A percentile compares a stretch with the other conserved stretches of the same genome.
phyloP scores from a whole-genome alignment of 2,888 invertebrate species.

The Choristoneura rosaceana region DNA sequence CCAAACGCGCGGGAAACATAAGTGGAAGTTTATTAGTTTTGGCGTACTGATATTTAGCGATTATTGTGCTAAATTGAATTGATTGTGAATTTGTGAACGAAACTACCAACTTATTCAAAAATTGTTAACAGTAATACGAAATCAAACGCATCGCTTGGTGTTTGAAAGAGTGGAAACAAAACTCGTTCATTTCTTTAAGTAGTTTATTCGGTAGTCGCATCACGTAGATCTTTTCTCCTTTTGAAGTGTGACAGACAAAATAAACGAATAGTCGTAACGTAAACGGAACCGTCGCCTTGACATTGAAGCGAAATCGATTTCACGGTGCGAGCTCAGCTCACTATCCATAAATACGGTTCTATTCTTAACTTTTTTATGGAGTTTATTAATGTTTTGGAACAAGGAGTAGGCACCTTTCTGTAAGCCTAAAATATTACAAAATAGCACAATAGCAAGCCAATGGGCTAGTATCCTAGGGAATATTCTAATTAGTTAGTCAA shows the following conservation, averaged over 20 bases:
- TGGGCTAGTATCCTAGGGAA: too few relatives aligned
- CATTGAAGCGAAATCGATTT: conserved; percentile 38
- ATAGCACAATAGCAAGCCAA: too few relatives aligned
- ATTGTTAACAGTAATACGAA: background rate
- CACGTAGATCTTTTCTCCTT: conserved; percentile 37
- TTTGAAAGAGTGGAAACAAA: background rate
- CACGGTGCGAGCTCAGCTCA: conserved; percentile 23
- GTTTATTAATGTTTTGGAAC: background rate
- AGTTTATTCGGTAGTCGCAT: conserved; percentile 14
- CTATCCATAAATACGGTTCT: conserved; percentile 26
- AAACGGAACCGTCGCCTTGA: conserved; percentile 27
- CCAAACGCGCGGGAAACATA: background rate
- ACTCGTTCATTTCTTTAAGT: background rate
- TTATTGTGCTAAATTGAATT: too few relatives aligned
- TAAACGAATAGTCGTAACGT: conserved; percentile 14
- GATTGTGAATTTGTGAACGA: too few relatives aligned
- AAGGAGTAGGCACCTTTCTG: too few relatives aligned
- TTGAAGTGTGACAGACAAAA: conserved; percentile 30
- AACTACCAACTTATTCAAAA: background rate
- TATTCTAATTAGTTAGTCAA: too few relatives aligned
- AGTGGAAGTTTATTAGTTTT: background rate
- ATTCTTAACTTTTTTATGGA: conserved; percentile 7
- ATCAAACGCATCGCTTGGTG: background rate
- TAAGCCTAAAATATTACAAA: too few relatives aligned
- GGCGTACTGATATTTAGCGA: too few relatives aligned